Evolutionary conservation across 2,888 invertebrate species (phyloP).

Genomic region (Metallyticus violacea): DNA sequence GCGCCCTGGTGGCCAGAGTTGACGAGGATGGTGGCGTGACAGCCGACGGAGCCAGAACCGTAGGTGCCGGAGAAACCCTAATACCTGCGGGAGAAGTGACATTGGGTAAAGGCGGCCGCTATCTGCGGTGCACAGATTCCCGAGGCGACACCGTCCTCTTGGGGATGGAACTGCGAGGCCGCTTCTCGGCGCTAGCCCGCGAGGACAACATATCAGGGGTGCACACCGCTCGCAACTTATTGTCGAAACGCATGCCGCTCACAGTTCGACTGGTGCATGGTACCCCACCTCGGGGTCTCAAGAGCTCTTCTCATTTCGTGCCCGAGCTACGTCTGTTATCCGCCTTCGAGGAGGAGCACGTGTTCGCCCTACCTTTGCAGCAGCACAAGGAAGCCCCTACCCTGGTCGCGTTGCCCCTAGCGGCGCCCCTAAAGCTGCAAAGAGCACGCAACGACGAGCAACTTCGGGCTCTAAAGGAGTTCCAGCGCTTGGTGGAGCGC

Average conservation of each 20-base stretch:
- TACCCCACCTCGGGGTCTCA: constrained; percentile 78
- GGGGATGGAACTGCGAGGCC: constrained; percentile 82
- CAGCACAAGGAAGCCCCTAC: constrained; percentile 65
- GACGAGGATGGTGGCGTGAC: constrained; percentile 55
- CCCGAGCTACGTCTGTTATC: constrained; percentile 80
- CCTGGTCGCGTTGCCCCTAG: constrained; percentile 78
- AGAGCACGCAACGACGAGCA: constrained; percentile 80
- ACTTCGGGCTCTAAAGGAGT: constrained; percentile 64
- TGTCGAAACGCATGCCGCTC: constrained; percentile 86
- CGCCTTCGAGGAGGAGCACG: constrained; percentile 81
- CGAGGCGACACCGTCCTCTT: constrained; percentile 81
- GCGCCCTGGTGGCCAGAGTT: constrained; percentile 56
- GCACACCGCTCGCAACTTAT: constrained; percentile 83
- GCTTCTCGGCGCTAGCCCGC: constrained; percentile 88
- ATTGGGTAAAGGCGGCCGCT: constrained; percentile 58
- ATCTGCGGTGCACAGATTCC: constrained; percentile 81
- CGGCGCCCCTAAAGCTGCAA: constrained; percentile 81
- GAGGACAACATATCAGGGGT: constrained; percentile 94
- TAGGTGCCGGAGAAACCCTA: constrained; percentile 81
- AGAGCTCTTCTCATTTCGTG: constrained; percentile 77
- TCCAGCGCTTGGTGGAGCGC: constrained; percentile 73
- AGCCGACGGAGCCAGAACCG: constrained; percentile 68
- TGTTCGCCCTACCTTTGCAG: constrained; percentile 79
- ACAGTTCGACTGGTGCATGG: constrained; percentile 91
- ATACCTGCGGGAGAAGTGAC: constrained; percentile 70